Evolutionary conservation across 1,140 invertebrate genomes (phyloP).

Genomic region (Plodia interpunctella): DNA sequence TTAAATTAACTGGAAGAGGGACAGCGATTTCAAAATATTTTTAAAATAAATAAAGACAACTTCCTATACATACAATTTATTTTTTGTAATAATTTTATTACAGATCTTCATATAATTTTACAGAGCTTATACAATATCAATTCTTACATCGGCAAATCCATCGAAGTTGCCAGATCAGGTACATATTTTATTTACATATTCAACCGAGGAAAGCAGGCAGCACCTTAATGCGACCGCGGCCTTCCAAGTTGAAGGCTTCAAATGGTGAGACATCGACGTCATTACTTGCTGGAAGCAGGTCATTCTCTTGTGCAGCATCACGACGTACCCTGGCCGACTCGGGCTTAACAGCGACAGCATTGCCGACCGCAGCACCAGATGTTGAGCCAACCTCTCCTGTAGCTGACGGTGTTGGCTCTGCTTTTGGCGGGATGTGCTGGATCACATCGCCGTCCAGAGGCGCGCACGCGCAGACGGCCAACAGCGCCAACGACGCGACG

Average conservation of each 20-base stretch:
- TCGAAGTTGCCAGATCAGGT: neutral
- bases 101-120: neutral
- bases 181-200: slow-evolving; percentile 15
- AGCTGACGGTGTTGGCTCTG: slow-evolving; percentile 61
- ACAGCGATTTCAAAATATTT: too few relatives aligned
- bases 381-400: slow-evolving; percentile 55
- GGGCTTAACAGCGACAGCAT: slow-evolving; percentile 48
- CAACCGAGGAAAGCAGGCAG: slow-evolving; percentile 62
- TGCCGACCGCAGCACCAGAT: slow-evolving; percentile 60
- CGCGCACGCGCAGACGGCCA: slow-evolving; percentile 55
- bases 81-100: too few relatives aligned
- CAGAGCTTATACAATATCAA: neutral
- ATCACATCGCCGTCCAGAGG: slow-evolving; percentile 52
- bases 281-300: slow-evolving; percentile 50
- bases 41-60: too few relatives aligned
- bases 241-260: slow-evolving; percentile 44
- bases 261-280: slow-evolving; percentile 53
- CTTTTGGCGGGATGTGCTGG: slow-evolving; percentile 60
- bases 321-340: slow-evolving; percentile 34
- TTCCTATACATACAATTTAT: too few relatives aligned
- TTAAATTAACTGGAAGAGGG: too few relatives aligned
- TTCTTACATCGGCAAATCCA: neutral
- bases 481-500: slow-evolving; percentile 61
- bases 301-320: slow-evolving; percentile 53
- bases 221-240: slow-evolving; percentile 58